Evolutionary conservation across 2,888 invertebrate genomes (phyloP).

Genomic region (Pyrrhosoma nymphula): DNA sequence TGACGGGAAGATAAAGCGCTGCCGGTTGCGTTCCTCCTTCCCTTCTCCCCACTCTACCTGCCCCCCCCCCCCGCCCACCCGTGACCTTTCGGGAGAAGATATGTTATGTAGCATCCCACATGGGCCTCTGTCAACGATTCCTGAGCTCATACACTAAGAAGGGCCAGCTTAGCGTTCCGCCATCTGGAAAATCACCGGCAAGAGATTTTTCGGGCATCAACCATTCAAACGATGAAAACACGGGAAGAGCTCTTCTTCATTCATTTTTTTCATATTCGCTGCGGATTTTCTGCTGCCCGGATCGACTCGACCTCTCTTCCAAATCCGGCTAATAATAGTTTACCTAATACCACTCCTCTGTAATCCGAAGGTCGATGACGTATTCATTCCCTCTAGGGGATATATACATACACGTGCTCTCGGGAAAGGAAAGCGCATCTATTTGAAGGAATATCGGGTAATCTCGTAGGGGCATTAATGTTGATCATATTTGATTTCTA

Average conservation of each 20-base stretch:
- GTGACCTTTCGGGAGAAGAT: neutral
- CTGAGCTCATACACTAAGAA: neutral
- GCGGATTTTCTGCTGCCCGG: neutral
- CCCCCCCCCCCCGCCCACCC: neutral
- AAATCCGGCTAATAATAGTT: neutral
- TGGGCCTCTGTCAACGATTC: constrained; percentile 14
- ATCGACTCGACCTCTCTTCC: neutral
- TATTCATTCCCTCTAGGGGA: neutral
- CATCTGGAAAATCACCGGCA: neutral
- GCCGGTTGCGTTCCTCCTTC: neutral
- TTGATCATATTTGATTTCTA: constrained; percentile 8
- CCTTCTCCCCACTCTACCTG: too few relatives aligned
- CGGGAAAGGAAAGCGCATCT: neutral
- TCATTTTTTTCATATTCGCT: neutral
- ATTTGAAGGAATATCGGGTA: neutral
- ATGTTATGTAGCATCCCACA: neutral
- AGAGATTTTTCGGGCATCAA: neutral
- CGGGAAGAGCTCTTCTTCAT: neutral
- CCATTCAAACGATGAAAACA: neutral
- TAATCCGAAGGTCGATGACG: constrained; percentile 4
- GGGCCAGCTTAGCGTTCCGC: neutral
- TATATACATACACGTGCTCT: neutral
- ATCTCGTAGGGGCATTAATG: neutral
- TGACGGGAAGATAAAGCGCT: too few relatives aligned
- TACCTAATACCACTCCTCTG: neutral